Conservation (phyloP, 2,113 vertebrate species). For the Tragelaphus scriptus region DNA sequence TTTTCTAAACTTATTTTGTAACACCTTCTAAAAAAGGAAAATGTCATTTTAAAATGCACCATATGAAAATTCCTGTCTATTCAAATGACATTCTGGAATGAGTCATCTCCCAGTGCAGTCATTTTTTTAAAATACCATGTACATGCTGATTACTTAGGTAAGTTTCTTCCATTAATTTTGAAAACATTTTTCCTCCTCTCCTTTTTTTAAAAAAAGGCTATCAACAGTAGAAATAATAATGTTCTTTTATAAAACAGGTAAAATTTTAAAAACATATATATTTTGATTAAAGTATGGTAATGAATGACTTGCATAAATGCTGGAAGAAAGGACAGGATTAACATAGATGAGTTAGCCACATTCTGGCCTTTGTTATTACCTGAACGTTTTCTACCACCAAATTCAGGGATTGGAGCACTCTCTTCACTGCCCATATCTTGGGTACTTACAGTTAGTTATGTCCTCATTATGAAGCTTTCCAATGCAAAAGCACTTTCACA, state of each 20-base stretch:
- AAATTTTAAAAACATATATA: neutral
- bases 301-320: neutral
- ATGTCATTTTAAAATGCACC: neutral
- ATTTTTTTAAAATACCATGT: neutral
- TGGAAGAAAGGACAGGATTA: neutral
- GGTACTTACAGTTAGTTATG: neutral
- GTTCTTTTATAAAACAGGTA: neutral
- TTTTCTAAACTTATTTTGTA: neutral
- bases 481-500: neutral
- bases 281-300: neutral
- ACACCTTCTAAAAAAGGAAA: neutral
- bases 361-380: neutral
- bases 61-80: neutral
- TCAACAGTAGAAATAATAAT: neutral
- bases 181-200: neutral
- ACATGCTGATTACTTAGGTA: neutral
- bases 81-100: neutral
- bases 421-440: neutral
- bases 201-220: neutral
- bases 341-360: neutral
- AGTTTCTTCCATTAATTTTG: slow-evolving; percentile 9
- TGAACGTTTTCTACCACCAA: neutral
- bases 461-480: neutral
- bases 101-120: neutral
- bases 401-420: neutral